phyloP scores from a whole-genome alignment of 2,888 invertebrate species.

The Agrypnus murinus region DNA sequence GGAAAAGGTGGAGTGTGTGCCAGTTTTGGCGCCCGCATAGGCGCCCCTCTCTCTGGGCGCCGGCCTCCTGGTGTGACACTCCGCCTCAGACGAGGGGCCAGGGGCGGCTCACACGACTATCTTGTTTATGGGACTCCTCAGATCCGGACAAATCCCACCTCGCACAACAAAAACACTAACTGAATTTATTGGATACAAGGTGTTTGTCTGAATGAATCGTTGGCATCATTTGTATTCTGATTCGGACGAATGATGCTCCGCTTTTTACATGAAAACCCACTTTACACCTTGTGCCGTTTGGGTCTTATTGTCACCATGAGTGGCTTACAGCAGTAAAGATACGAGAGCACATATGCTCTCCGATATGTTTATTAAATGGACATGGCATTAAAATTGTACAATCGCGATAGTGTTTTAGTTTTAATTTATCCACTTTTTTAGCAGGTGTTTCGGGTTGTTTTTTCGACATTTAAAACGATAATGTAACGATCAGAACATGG shows the following conservation, averaged over 20 bases:
- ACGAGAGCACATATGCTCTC: constrained; percentile 65
- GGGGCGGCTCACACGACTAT: constrained; percentile 68
- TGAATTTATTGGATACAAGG: constrained; percentile 73
- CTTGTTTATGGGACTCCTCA: constrained; percentile 71
- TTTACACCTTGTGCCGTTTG: constrained; percentile 69
- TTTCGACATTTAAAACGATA: too few relatives aligned
- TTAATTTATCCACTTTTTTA: constrained; percentile 20
- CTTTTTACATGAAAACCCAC: constrained; percentile 72
- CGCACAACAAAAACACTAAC: constrained; percentile 71
- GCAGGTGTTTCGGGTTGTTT: constrained; percentile 35
- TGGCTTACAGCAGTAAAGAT: constrained; percentile 56
- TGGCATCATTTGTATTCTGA: constrained; percentile 72
- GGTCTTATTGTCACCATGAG: constrained; percentile 68
- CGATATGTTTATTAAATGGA: constrained; percentile 67
- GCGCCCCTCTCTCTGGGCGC: constrained; percentile 62
- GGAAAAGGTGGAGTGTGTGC: constrained; percentile 64
- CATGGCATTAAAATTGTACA: constrained; percentile 64
- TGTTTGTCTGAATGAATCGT: constrained; percentile 73
- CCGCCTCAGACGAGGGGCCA: constrained; percentile 59
- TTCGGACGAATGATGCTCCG: constrained; percentile 71
- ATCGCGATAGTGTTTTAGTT: constrained; percentile 53
- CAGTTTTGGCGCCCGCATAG: constrained; percentile 57
- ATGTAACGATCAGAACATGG: neutral
- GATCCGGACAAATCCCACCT: constrained; percentile 72
- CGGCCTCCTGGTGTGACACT: constrained; percentile 52